These are phyloP conservation scores for Muscidifurax raptorellus DNA, from an alignment of 1,140 invertebrate genomes.

Conservation along the genomic window DNA sequence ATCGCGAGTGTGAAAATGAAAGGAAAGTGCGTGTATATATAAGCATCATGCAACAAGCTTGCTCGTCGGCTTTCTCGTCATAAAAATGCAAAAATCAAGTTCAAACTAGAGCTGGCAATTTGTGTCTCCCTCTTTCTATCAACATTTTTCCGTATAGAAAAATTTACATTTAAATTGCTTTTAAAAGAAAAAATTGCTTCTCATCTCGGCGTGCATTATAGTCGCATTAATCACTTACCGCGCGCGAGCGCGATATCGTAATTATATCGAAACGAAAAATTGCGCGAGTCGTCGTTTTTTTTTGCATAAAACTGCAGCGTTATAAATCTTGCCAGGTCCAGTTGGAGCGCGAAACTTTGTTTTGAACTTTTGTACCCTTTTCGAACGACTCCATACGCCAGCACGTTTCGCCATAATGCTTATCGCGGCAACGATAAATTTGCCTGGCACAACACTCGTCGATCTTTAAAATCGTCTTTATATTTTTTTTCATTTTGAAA, in stretches of 20 bases:
- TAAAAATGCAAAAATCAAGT: background rate
- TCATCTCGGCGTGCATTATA: background rate
- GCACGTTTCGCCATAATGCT: conserved; percentile 49
- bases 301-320: background rate
- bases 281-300: background rate
- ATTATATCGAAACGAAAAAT: background rate
- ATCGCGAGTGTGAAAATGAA: conserved; percentile 37
- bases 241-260: background rate
- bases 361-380: conserved; percentile 21
- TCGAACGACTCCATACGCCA: conserved; percentile 21
- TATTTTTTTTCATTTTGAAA: conserved; percentile 37
- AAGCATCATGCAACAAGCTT: background rate
- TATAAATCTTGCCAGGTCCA: background rate
- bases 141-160: background rate
- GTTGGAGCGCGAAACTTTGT: background rate
- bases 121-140: background rate
- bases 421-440: conserved; percentile 37
- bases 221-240: background rate
- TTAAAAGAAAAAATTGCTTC: background rate
- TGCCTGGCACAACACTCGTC: background rate
- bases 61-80: background rate
- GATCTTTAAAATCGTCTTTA: conserved; percentile 27
- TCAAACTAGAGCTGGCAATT: conserved; percentile 1
- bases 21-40: conserved; percentile 2
- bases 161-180: background rate